These are phyloP conservation scores for Heterotilapia buettikoferi DNA, from an alignment of 2,113 vertebrate genomes.

Conservation along the genomic window DNA sequence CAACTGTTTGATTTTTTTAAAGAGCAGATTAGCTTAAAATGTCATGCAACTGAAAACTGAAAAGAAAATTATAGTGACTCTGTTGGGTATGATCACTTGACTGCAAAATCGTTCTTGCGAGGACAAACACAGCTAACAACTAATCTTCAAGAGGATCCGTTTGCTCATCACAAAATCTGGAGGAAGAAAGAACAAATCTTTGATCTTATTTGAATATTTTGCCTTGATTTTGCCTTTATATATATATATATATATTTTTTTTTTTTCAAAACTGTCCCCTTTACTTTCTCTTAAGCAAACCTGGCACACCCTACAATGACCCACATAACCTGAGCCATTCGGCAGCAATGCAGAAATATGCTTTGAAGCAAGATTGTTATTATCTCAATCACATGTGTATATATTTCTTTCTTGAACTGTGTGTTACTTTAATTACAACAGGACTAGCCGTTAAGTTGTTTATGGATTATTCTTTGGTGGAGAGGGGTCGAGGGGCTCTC, in stretches of 20 bases:
- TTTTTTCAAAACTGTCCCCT: neutral
- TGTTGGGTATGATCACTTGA: neutral
- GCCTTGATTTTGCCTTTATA: neutral
- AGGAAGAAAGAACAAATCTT: neutral
- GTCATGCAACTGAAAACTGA: neutral
- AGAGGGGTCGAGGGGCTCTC: neutral
- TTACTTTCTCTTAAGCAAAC: neutral
- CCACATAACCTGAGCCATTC: neutral
- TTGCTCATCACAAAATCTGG: neutral
- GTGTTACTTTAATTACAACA: neutral
- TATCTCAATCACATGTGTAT: neutral
- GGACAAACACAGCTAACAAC: neutral
- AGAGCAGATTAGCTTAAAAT: neutral
- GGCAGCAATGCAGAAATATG: neutral
- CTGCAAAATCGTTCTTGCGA: neutral
- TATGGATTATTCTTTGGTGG: neutral
- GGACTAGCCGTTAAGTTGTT: neutral
- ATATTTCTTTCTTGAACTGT: neutral
- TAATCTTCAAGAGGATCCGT: neutral
- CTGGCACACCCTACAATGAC: neutral
- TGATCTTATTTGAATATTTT: neutral
- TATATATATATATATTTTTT: neutral
- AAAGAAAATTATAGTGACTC: neutral
- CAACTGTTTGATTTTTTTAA: neutral
- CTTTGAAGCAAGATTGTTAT: neutral